Evolutionary conservation across 2,797 vertebrate genomes (phyloP).

Genomic region (Gorsachius magnificus): DNA sequence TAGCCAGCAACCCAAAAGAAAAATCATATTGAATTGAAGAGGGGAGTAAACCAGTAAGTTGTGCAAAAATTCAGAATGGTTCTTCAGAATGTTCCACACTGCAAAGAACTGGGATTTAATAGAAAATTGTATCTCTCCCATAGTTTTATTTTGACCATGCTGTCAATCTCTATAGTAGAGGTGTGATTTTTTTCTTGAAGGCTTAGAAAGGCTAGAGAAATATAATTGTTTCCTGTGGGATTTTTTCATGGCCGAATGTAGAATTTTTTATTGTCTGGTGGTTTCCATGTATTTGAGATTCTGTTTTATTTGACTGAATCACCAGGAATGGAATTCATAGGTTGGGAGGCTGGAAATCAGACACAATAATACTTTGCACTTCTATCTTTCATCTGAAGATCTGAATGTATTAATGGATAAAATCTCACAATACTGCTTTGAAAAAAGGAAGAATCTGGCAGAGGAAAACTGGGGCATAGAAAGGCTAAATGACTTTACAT

Average conservation of each 20-base stretch:
- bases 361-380: background rate
- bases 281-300: background rate
- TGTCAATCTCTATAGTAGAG: background rate
- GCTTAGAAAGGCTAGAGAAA: slow-evolving; percentile 18
- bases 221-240: slow-evolving; percentile 29
- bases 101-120: background rate
- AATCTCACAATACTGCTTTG: background rate
- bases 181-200: background rate
- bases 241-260: background rate
- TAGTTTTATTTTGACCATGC: background rate
- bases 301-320: slow-evolving; percentile 23
- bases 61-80: background rate
- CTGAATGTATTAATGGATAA: background rate
- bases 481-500: background rate
- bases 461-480: background rate
- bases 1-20: background rate
- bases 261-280: slow-evolving; percentile 1
- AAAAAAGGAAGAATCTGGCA: background rate
- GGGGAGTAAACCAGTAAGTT: background rate
- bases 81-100: background rate
- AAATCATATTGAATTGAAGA: background rate
- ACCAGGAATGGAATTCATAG: background rate
- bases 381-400: background rate
- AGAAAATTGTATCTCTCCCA: background rate
- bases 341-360: background rate